Evolutionary conservation across 1,140 invertebrate species (phyloP).

Genomic region (Orius laevigatus): DNA sequence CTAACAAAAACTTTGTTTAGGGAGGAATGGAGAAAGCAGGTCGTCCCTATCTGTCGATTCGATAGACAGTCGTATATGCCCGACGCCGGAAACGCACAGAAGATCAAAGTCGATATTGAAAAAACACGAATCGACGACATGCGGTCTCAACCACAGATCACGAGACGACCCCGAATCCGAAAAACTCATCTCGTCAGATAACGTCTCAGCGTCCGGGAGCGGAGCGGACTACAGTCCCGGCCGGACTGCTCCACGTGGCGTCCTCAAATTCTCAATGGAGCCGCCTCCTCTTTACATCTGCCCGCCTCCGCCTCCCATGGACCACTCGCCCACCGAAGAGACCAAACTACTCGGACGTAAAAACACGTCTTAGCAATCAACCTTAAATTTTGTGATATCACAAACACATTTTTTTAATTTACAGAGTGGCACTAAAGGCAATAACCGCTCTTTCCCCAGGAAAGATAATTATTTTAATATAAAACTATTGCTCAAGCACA

Average conservation of each 20-base stretch:
- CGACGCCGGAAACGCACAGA: constrained; percentile 42
- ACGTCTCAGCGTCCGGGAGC: constrained; percentile 13
- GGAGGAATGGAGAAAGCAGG: constrained; percentile 41
- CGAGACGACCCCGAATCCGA: constrained; percentile 53
- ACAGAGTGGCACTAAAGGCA: constrained; percentile 1
- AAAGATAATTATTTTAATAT: constrained; percentile 9
- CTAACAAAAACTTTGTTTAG: too few relatives aligned
- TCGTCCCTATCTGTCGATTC: constrained; percentile 53
- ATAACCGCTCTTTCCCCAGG: constrained; percentile 4
- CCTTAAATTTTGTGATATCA: not conserved
- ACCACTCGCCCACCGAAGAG: constrained; percentile 35
- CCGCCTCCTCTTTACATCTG: constrained; percentile 30
- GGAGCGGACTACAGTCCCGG: constrained; percentile 29
- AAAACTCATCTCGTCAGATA: constrained; percentile 46
- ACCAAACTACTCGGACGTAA: constrained; percentile 28
- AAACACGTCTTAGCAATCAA: constrained; percentile 27
- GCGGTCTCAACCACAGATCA: constrained; percentile 24
- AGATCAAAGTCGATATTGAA: constrained; percentile 63
- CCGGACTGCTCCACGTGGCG: constrained; percentile 20
- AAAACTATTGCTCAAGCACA: not conserved
- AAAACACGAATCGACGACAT: constrained; percentile 38
- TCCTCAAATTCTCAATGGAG: constrained; percentile 26
- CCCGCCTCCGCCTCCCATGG: constrained; percentile 32
- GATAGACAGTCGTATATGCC: constrained; percentile 41
- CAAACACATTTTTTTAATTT: not conserved